Evolutionary conservation across 2,797 vertebrate species (phyloP).

Genomic region (Heliangelus exortis): DNA sequence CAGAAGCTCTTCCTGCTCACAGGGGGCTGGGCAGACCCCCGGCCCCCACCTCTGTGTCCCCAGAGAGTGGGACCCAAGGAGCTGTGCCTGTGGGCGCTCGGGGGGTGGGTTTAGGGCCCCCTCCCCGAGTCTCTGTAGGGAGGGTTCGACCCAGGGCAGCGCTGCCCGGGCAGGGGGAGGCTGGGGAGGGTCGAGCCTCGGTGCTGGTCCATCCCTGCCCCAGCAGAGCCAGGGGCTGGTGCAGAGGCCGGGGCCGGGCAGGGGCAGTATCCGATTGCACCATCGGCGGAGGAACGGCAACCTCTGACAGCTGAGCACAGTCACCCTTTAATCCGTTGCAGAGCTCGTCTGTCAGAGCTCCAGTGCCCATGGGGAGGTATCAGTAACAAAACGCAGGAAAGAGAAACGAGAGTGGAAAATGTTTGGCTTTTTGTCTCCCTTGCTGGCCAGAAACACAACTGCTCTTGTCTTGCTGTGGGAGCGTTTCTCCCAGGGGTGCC

Average conservation of each 20-base stretch:
- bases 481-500: neutral
- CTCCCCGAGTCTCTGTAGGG: neutral
- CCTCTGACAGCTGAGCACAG: constrained; percentile 72
- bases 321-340: constrained; percentile 70
- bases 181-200: fast-evolving
- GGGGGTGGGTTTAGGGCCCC: neutral
- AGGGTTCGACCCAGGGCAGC: neutral
- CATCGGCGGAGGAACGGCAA: neutral
- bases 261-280: constrained; percentile 40
- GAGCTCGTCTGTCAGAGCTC: constrained; percentile 71
- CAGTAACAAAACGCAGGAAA: constrained; percentile 70
- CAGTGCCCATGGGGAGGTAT: constrained; percentile 63
- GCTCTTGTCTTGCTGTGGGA: constrained; percentile 1
- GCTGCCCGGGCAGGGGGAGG: fast-evolving
- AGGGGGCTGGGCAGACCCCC: fast-evolving
- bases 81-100: neutral
- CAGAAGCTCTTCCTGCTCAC: neutral
- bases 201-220: neutral
- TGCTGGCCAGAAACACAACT: constrained; percentile 34
- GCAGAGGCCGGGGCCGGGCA: neutral
- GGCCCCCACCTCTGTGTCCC: neutral
- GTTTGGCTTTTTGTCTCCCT: constrained; percentile 70
- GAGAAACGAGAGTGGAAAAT: constrained; percentile 71
- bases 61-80: fast-evolving
- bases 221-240: neutral